Base-by-base conservation (phyloP, 1,140 invertebrate species). In the Papilio polytes region DNA sequence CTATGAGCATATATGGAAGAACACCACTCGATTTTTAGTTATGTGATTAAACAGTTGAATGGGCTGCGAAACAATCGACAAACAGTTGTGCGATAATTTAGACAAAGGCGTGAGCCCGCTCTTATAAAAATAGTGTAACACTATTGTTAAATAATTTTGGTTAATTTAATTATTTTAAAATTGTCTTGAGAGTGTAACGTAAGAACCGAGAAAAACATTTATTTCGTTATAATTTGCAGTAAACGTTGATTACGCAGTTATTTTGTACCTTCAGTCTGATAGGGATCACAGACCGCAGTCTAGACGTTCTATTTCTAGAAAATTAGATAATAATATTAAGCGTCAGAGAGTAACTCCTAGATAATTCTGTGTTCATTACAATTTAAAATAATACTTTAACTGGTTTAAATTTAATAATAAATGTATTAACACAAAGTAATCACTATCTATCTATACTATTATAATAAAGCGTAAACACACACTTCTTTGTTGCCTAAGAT, bases 301-400 rank as follows among this genome's bases (percentile, higher is more conserved):
- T 70, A 70, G 63, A 70, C 63, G 26, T 70, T 15, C 26, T 70
- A 70, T 31, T 70, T 70, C 26, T 70, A 70, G 63, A 70, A 70
- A 70, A 70, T 70, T 70, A 36, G 10, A 70, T 70, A 70, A 31
- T 70, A 70, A 70, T 70, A 31, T 70, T 31, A 70, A 70, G 13
- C 63, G 36, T 70, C 18, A 66, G 26, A 70, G 26, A 15, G 20
- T 70, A 41, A 41, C 22, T 70, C 12, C 26, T 70, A 15, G 63
- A 70, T 70, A 70, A 31, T 13, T 20, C 8, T 3, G 6, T 13
- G 22, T 70, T 70, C 63, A 36, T 70, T 66, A 66, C 31, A 31
- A 66, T 66, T 66, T 26, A 63, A 63, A 22, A 66, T 66, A 36
- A 59, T 20, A 36, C 26, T 3, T 36, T 31, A 36, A 3, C 26